Percentiles rank a stretch among this genome's conserved stretches.
phyloP scores from a whole-genome alignment of 2,797 vertebrate species.

The Eutrigla gurnardus region DNA sequence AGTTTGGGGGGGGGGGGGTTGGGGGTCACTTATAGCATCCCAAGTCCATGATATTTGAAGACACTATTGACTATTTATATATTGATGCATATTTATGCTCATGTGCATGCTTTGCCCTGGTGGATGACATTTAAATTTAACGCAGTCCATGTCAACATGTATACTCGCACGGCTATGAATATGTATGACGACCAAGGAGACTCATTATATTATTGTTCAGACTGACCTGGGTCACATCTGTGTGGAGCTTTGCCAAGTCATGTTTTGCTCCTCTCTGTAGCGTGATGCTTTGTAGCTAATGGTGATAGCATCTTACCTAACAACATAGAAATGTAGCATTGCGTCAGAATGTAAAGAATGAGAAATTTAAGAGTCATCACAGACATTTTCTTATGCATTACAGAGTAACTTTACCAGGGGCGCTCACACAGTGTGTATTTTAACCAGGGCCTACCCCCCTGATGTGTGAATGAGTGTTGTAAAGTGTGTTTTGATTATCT shows the following conservation, averaged over 20 bases:
- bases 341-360: not conserved
- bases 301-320: not conserved
- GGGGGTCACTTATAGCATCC: conserved; percentile 1
- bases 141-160: conserved; percentile 17
- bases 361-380: not conserved
- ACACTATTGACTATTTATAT: conserved; percentile 49
- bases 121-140: conserved; percentile 34
- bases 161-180: conserved; percentile 24
- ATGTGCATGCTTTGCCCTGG: conserved; percentile 36
- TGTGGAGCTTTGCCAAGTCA: not conserved
- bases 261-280: not conserved
- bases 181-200: conserved; percentile 37
- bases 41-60: conserved; percentile 39
- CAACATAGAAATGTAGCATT: conserved; percentile 12
- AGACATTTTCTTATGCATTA: too few relatives aligned
- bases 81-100: conserved; percentile 53
- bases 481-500: too few relatives aligned
- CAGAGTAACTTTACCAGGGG: too few relatives aligned
- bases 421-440: too few relatives aligned
- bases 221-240: conserved; percentile 23
- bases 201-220: conserved; percentile 33
- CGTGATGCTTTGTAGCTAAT: conserved; percentile 13
- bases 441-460: too few relatives aligned
- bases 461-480: too few relatives aligned
- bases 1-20: conserved; percentile 11